These are phyloP conservation scores for Onychomys arenicola DNA, from an alignment of 2,797 vertebrate genomes.

Conservation along the genomic window DNA sequence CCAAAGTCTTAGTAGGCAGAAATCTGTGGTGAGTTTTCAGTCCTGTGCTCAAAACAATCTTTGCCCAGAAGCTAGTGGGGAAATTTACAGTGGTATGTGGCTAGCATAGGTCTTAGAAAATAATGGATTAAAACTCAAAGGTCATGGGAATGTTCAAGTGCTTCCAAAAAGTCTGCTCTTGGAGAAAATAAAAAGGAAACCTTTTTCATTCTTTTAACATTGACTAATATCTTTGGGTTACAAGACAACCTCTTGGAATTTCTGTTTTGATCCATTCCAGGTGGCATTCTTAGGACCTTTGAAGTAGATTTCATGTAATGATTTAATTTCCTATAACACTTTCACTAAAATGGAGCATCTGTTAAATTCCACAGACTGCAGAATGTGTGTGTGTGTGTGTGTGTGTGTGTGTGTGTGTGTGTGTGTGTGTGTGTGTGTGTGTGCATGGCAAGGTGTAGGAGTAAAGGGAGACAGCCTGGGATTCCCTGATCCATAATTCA, in stretches of 20 bases:
- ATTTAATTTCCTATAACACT: conserved; percentile 61
- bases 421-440: not conserved
- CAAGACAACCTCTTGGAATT: conserved; percentile 5
- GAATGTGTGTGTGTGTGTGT: not conserved
- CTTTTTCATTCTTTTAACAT: conserved; percentile 38
- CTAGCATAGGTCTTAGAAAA: conserved; percentile 15
- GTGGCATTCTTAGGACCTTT: conserved; percentile 10
- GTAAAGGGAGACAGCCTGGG: not conserved
- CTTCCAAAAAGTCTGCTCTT: conserved; percentile 35
- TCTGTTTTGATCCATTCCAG: conserved; percentile 18
- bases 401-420: not conserved
- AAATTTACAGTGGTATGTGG: conserved; percentile 14
- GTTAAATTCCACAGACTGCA: not conserved
- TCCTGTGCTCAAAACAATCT: not conserved
- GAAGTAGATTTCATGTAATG: conserved; percentile 50
- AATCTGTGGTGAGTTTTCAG: conserved; percentile 35
- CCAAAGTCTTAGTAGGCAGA: conserved; percentile 35
- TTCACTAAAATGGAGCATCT: conserved; percentile 50
- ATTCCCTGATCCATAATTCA: not conserved
- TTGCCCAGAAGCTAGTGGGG: not conserved
- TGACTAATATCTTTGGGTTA: conserved; percentile 37
- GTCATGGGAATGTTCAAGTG: conserved; percentile 40
- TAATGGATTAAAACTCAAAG: conserved; percentile 54
- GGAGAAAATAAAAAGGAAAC: not conserved
- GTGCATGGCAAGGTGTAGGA: not conserved